Conservation (phyloP, 2,797 vertebrate genomes). For the Rallus crepitans region DNA sequence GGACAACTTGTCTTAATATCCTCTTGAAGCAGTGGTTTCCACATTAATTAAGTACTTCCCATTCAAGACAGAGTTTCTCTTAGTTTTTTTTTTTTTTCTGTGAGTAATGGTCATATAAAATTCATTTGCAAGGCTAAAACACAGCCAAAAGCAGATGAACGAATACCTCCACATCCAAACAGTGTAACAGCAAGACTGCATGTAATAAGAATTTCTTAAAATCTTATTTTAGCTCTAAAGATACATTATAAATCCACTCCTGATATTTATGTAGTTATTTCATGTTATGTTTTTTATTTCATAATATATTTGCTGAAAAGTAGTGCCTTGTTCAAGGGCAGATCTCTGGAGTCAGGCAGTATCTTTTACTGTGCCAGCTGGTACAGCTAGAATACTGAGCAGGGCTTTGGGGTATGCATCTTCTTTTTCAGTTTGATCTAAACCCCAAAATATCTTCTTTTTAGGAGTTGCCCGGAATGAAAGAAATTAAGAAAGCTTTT, state of each 20-base stretch:
- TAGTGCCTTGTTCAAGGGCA: not conserved
- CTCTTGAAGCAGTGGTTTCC: not conserved
- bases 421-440: not conserved
- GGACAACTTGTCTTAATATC: not conserved
- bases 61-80: not conserved
- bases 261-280: not conserved
- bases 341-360: not conserved
- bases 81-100: not conserved
- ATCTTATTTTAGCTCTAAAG: not conserved
- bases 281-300: not conserved
- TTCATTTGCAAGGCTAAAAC: not conserved
- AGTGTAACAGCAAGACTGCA: not conserved
- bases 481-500: not conserved
- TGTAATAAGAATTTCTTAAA: not conserved
- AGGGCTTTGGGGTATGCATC: not conserved
- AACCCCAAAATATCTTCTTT: not conserved
- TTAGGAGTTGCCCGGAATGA: not conserved
- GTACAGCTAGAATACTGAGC: not conserved
- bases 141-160: not conserved
- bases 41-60: not conserved
- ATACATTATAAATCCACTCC: not conserved
- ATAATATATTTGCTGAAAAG: not conserved
- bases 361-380: not conserved
- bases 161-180: not conserved
- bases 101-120: not conserved